Conservation (phyloP, 2,888 invertebrate genomes). For the Hypolimnas misippus region DNA sequence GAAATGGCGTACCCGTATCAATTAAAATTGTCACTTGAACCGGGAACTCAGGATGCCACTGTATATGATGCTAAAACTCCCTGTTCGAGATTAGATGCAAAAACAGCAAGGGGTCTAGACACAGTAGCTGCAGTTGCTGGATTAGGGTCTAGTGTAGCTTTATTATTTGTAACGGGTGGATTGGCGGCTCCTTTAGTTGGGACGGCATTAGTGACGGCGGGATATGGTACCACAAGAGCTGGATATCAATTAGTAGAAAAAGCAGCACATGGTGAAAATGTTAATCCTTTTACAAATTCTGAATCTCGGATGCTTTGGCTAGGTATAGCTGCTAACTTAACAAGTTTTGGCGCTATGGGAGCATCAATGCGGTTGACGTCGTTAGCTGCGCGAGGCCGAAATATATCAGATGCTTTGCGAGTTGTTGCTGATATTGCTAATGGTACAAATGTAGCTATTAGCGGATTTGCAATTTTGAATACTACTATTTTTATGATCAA, state of each 20-base stretch:
- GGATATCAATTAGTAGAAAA: constrained; percentile 43
- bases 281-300: constrained; percentile 44
- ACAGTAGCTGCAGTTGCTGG: constrained; percentile 42
- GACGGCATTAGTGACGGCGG: constrained; percentile 37
- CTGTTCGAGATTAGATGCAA: constrained; percentile 30
- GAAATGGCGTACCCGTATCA: constrained; percentile 42
- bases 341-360: constrained; percentile 48
- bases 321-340: constrained; percentile 45
- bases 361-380: constrained; percentile 47
- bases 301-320: constrained; percentile 48
- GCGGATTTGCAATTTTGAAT: constrained; percentile 44
- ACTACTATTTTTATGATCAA: constrained; percentile 42
- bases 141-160: constrained; percentile 39
- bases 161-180: constrained; percentile 43
- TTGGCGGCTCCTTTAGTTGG: constrained; percentile 43
- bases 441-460: constrained; percentile 44
- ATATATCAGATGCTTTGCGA: constrained; percentile 43
- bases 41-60: constrained; percentile 36
- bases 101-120: constrained; percentile 37
- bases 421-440: constrained; percentile 45
- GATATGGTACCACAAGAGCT: constrained; percentile 44
- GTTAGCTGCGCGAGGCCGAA: constrained; percentile 42
- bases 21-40: constrained; percentile 36
- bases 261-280: constrained; percentile 43
- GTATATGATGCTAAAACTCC: constrained; percentile 38